These are phyloP conservation scores for Gephyroberyx darwinii DNA, from an alignment of 2,797 vertebrate genomes.

Conservation along the genomic window DNA sequence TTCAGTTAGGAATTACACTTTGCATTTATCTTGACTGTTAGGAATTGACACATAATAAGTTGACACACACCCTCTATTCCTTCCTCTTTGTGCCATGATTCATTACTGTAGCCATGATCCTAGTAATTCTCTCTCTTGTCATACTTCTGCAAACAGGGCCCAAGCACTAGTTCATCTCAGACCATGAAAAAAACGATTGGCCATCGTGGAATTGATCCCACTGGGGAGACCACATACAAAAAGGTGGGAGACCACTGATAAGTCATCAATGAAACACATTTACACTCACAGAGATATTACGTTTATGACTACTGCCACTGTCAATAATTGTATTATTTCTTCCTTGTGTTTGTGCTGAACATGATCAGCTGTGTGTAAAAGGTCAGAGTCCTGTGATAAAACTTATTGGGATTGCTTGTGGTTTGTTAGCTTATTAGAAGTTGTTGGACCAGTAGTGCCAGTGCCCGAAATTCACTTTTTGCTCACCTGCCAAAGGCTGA, in stretches of 20 bases:
- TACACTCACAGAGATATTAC: background rate
- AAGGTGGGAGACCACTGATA: conserved; percentile 81
- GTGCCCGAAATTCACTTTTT: too few relatives aligned
- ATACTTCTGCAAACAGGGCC: conserved; percentile 74
- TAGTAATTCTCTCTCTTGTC: conserved; percentile 21
- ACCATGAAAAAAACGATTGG: conserved; percentile 89
- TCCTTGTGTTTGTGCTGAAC: background rate
- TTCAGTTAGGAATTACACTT: conserved; percentile 24
- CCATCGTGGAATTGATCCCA: conserved; percentile 91
- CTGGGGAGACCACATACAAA: conserved; percentile 96
- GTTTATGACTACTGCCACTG: background rate
- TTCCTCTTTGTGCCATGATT: conserved; percentile 57
- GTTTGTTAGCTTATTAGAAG: background rate
- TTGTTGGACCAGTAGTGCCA: background rate
- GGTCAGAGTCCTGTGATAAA: conserved; percentile 3
- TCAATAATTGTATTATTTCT: background rate
- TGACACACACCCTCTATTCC: conserved; percentile 43
- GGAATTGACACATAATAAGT: conserved; percentile 25
- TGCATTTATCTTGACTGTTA: conserved; percentile 8
- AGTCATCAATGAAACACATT: background rate
- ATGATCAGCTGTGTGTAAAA: background rate
- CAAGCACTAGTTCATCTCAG: conserved; percentile 75
- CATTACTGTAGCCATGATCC: conserved; percentile 18
- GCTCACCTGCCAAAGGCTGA: too few relatives aligned
- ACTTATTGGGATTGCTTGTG: background rate